A percentile compares a stretch with the other conserved stretches of the same genome.
phyloP scores from a whole-genome alignment of 2,888 invertebrate genomes.

The Mythimna albipuncta region DNA sequence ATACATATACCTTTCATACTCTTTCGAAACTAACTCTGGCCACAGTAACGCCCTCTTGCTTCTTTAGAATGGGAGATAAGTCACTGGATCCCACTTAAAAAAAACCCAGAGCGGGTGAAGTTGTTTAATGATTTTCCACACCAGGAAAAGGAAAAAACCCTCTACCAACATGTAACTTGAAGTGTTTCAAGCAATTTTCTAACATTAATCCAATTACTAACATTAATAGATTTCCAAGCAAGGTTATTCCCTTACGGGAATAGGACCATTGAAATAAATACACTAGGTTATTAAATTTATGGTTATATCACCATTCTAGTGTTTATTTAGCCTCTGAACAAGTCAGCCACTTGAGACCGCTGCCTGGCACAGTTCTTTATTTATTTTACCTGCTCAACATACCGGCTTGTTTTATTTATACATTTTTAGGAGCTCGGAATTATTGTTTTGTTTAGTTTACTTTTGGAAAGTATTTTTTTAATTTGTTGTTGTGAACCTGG shows the following conservation, averaged over 20 bases:
- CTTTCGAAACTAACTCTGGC: too few relatives aligned
- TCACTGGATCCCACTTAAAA: too few relatives aligned
- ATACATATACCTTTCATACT: too few relatives aligned
- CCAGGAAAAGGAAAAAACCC: background rate
- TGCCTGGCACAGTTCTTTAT: slow-evolving; percentile 38
- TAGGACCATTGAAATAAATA: slow-evolving; percentile 15
- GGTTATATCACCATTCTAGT: slow-evolving; percentile 26
- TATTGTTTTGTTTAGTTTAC: slow-evolving; percentile 3
- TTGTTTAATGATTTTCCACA: background rate
- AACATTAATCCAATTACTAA: background rate
- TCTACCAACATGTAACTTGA: background rate
- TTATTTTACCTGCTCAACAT: slow-evolving; percentile 27
- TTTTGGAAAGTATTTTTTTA: background rate
- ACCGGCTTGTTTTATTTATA: slow-evolving; percentile 25
- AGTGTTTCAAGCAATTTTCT: background rate
- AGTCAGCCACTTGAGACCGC: slow-evolving; percentile 38
- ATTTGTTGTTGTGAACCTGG: background rate
- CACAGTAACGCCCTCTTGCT: too few relatives aligned
- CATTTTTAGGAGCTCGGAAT: slow-evolving; percentile 2
- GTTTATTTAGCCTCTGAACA: slow-evolving; percentile 21
- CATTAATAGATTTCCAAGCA: slow-evolving; percentile 6
- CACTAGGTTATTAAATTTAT: slow-evolving; percentile 20
- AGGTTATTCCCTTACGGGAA: slow-evolving; percentile 19
- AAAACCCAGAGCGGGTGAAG: too few relatives aligned
- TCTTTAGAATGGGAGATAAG: too few relatives aligned